Percentiles rank a stretch among this genome's conserved stretches.
phyloP scores from a whole-genome alignment of 2,113 vertebrate species.

The Larimichthys crocea region DNA sequence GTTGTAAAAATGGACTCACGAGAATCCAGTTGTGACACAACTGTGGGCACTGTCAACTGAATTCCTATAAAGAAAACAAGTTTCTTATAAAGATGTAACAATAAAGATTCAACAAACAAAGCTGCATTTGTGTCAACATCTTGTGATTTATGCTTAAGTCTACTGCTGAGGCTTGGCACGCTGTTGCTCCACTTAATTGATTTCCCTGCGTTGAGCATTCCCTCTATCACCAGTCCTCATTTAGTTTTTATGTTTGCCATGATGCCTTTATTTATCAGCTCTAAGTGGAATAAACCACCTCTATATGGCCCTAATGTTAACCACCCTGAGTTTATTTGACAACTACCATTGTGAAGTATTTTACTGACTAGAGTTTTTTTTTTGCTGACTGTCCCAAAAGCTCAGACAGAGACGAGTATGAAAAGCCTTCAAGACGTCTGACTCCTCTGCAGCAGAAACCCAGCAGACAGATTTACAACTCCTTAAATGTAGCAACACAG shows the following conservation, averaged over 20 bases:
- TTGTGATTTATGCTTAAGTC: slow-evolving; percentile 51
- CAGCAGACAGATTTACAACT: slow-evolving; percentile 46
- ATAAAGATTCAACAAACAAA: slow-evolving; percentile 25
- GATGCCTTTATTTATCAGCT: slow-evolving; percentile 40
- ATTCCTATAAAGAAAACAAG: slow-evolving; percentile 10
- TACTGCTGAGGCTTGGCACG: slow-evolving; percentile 30
- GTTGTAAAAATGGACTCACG: slow-evolving; percentile 50
- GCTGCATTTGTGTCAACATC: slow-evolving; percentile 32
- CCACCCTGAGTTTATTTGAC: slow-evolving; percentile 30
- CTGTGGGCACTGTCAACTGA: background rate
- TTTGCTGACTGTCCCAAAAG: slow-evolving; percentile 23
- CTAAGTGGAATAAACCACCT: slow-evolving; percentile 20
- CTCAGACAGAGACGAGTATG: slow-evolving; percentile 2
- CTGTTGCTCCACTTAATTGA: slow-evolving; percentile 52
- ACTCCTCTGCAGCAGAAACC: slow-evolving; percentile 12
- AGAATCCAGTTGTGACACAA: slow-evolving; percentile 48
- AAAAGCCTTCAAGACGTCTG: slow-evolving; percentile 8
- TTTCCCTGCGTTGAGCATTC: slow-evolving; percentile 43
- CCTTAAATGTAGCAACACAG: slow-evolving; percentile 24
- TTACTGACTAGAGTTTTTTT: background rate
- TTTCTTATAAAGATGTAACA: slow-evolving; percentile 39
- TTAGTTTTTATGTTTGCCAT: slow-evolving; percentile 51
- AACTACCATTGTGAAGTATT: slow-evolving; percentile 7
- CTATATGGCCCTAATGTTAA: slow-evolving; percentile 6
- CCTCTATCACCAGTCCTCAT: slow-evolving; percentile 34